Conservation (phyloP, 2,888 invertebrate species). For the Calliopum simillimum region DNA sequence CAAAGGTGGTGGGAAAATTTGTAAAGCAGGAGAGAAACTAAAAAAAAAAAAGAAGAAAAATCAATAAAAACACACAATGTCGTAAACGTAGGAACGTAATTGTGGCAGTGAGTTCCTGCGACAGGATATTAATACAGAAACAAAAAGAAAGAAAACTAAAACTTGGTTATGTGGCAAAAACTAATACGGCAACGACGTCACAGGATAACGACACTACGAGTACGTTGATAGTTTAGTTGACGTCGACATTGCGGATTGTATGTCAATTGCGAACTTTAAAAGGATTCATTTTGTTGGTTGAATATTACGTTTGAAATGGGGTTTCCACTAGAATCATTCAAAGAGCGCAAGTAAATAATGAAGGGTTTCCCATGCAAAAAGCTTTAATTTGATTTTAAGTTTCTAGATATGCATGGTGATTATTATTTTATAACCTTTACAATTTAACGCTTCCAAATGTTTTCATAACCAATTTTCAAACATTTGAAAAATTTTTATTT, state of each 20-base stretch:
- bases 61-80: conserved; percentile 26
- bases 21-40: neutral
- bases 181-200: conserved; percentile 24
- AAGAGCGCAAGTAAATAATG: neutral
- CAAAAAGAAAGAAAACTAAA: conserved; percentile 15
- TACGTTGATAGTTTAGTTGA: neutral
- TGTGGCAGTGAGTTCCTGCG: conserved; percentile 21
- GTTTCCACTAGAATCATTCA: neutral
- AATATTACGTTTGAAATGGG: neutral
- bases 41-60: conserved; percentile 19
- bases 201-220: neutral
- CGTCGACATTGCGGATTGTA: neutral
- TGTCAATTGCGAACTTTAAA: neutral
- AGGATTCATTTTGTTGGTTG: conserved; percentile 3
- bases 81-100: neutral
- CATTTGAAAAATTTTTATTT: too few relatives aligned
- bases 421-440: neutral
- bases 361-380: neutral
- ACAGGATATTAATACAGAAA: conserved; percentile 31
- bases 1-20: neutral
- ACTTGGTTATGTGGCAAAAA: neutral
- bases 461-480: too few relatives aligned
- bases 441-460: neutral
- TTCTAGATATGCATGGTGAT: neutral
- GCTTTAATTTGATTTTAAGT: neutral